phyloP scores from a whole-genome alignment of 2,797 vertebrate genomes.

The Champsocephalus esox region DNA sequence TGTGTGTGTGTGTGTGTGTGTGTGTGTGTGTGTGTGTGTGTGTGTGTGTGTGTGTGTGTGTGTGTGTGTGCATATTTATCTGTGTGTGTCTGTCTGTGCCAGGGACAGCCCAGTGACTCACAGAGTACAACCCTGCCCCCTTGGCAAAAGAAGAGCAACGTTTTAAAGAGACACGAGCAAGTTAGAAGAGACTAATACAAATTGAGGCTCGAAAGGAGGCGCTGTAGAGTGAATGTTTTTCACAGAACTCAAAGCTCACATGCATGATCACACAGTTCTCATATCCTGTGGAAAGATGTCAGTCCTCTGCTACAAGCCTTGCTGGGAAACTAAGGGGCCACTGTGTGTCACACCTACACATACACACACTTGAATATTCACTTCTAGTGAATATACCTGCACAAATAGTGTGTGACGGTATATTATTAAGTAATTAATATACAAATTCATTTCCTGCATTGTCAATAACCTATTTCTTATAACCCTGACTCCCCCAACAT shows the following conservation, averaged over 20 bases:
- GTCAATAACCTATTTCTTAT: constrained; percentile 4
- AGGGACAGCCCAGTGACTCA: constrained; percentile 89
- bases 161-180: constrained; percentile 83
- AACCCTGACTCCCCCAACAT: not conserved
- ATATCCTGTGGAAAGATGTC: constrained; percentile 82
- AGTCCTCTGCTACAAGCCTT: constrained; percentile 69
- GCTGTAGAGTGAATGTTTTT: constrained; percentile 68
- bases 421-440: constrained; percentile 7
- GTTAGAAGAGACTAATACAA: constrained; percentile 32
- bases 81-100: constrained; percentile 78
- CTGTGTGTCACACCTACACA: constrained; percentile 52
- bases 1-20: not conserved
- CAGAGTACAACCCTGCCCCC: constrained; percentile 81
- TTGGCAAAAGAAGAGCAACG: constrained; percentile 77
- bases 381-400: constrained; percentile 17
- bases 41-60: constrained; percentile 49
- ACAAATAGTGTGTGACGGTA: not conserved
- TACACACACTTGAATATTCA: constrained; percentile 33
- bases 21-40: constrained; percentile 13
- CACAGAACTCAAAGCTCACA: constrained; percentile 53
- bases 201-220: constrained; percentile 67
- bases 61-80: constrained; percentile 57
- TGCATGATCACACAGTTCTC: constrained; percentile 75
- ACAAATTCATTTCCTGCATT: not conserved
- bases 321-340: constrained; percentile 70